Evolutionary conservation across 2,113 vertebrate species (phyloP).

Genomic region (Rhineura floridana): DNA sequence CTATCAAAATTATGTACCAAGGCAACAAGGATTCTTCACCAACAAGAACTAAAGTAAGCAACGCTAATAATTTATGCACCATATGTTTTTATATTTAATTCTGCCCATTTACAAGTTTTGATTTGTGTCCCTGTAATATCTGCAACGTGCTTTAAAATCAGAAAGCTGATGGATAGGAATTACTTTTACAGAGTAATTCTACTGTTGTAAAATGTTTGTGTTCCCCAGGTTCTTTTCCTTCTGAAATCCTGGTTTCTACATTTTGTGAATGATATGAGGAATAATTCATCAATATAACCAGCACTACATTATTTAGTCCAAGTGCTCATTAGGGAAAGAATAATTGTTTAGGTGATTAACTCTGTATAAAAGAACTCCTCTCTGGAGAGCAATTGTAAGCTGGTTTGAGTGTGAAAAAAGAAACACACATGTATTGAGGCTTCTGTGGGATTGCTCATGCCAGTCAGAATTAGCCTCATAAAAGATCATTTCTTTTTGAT

Average conservation of each 20-base stretch:
- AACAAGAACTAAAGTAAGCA: background rate
- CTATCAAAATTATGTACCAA: background rate
- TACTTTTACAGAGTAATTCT: background rate
- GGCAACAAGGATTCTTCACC: background rate
- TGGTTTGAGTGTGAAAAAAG: background rate
- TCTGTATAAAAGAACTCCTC: slow-evolving; percentile 25
- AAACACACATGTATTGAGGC: slow-evolving; percentile 11
- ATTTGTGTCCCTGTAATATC: background rate
- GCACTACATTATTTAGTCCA: background rate
- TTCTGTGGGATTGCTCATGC: slow-evolving; percentile 10
- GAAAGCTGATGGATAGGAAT: background rate
- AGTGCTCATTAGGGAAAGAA: background rate
- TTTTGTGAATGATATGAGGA: rapidly evolving
- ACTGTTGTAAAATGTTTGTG: background rate
- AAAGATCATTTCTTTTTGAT: background rate
- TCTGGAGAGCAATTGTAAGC: slow-evolving; percentile 37
- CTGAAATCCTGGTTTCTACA: background rate
- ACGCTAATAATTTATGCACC: background rate
- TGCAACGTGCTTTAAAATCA: background rate
- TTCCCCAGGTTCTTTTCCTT: background rate
- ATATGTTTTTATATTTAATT: background rate
- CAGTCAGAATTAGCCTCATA: background rate
- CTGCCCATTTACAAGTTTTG: background rate
- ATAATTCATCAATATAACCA: background rate
- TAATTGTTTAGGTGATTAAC: background rate